Evolutionary conservation across 1,140 invertebrate species (phyloP).

Genomic region (Eubasilissa regina): DNA sequence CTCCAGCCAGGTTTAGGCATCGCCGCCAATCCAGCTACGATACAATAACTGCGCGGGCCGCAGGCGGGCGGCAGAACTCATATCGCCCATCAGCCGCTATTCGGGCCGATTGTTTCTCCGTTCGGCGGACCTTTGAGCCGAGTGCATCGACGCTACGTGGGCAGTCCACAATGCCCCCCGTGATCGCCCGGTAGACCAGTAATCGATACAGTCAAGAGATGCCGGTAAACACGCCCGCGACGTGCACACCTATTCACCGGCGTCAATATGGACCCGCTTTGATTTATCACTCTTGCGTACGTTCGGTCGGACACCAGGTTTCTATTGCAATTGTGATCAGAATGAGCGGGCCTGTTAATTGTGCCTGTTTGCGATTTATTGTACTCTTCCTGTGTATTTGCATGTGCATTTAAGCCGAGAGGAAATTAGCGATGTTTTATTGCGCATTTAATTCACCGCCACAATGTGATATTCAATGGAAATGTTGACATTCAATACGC

Average conservation of each 20-base stretch:
- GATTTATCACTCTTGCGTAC: constrained; percentile 16
- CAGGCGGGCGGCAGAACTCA: background rate
- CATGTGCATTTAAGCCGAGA: constrained; percentile 28
- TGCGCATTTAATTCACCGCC: constrained; percentile 12
- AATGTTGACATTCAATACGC: too few species aligned
- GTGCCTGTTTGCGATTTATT: constrained; percentile 38
- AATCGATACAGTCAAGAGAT: background rate
- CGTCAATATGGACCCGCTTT: constrained; percentile 26
- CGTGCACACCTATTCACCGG: background rate
- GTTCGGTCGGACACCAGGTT: background rate
- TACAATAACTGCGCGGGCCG: too few species aligned
- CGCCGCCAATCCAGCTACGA: too few species aligned
- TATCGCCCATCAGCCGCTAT: constrained; percentile 2
- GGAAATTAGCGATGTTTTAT: constrained; percentile 21
- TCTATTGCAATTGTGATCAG: constrained; percentile 13
- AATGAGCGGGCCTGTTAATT: constrained; percentile 33
- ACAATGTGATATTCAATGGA: too few species aligned
- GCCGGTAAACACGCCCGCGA: constrained; percentile 11
- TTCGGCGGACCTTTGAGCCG: constrained; percentile 24
- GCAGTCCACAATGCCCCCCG: background rate
- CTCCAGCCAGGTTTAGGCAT: too few species aligned
- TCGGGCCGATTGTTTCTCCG: constrained; percentile 19
- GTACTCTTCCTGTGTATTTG: constrained; percentile 44
- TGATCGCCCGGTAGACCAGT: background rate
- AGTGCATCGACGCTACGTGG: constrained; percentile 22